Percentiles rank a stretch among this genome's conserved stretches.
Conservation (phyloP, 2,888 invertebrate species). For the Meganola albula region DNA sequence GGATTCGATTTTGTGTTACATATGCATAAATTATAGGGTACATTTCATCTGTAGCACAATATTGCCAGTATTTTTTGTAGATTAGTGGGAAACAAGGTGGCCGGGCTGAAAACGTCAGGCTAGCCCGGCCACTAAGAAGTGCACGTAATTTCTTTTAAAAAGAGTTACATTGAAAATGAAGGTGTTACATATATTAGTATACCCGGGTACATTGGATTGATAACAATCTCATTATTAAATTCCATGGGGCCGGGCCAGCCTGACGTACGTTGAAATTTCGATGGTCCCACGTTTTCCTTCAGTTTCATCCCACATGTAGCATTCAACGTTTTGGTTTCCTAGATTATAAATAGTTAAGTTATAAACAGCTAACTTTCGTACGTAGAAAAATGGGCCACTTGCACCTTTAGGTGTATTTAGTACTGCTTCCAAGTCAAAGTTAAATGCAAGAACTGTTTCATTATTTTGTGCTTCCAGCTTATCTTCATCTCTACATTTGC, state of each 20-base stretch:
- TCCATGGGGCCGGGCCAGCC: neutral
- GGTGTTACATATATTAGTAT: no score
- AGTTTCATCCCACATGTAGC: constrained; percentile 19
- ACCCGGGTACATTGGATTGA: no score
- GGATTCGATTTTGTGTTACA: no score
- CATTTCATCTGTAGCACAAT: no score
- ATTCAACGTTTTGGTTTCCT: constrained; percentile 31
- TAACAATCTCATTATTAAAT: no score
- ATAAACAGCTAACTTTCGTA: constrained; percentile 32
- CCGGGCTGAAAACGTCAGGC: no score
- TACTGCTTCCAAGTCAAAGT: constrained; percentile 9
- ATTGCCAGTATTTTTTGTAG: no score
- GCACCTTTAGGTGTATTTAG: constrained; percentile 28
- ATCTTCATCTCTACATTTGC: constrained; percentile 26
- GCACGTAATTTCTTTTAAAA: no score
- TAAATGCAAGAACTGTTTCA: constrained; percentile 24
- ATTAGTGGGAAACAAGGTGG: no score
- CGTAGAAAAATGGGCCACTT: constrained; percentile 30
- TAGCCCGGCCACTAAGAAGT: no score
- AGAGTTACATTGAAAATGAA: no score
- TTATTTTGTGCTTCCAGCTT: constrained; percentile 24
- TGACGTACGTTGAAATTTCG: constrained; percentile 30
- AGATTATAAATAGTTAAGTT: constrained; percentile 38
- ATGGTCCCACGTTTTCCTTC: constrained; percentile 32
- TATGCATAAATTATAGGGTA: no score